Conservation (phyloP, 2,113 vertebrate genomes). For the Tupaia tana region DNA sequence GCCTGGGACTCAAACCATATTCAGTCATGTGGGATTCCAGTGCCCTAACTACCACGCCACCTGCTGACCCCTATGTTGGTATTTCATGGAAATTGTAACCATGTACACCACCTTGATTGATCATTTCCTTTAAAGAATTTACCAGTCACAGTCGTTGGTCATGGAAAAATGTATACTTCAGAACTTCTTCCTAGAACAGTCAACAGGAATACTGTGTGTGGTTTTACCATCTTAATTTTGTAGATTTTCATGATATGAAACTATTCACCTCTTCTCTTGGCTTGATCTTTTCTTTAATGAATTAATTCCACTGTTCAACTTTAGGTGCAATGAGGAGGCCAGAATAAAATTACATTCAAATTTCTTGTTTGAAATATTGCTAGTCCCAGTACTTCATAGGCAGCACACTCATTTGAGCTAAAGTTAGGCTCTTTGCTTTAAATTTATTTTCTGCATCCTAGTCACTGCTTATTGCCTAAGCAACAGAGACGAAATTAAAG, state of each 20-base stretch:
- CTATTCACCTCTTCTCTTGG: background rate
- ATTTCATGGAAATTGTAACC: background rate
- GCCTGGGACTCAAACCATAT: too few species aligned
- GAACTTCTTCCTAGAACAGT: background rate
- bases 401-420: background rate
- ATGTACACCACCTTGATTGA: background rate
- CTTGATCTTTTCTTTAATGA: background rate
- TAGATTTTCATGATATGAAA: background rate
- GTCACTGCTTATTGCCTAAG: background rate
- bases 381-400: background rate
- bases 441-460: background rate
- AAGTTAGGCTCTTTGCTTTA: background rate
- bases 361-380: slow-evolving; percentile 5
- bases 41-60: too few species aligned
- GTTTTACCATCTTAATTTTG: background rate
- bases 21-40: too few species aligned
- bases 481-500: background rate
- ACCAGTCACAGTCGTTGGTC: background rate
- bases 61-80: background rate
- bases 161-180: background rate
- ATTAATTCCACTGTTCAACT: background rate
- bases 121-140: background rate
- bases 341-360: background rate
- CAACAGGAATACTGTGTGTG: background rate
- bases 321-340: background rate